These are phyloP conservation scores for Drosophila micromelanica DNA, from an alignment of 1,140 invertebrate species.

Conservation along the genomic window DNA sequence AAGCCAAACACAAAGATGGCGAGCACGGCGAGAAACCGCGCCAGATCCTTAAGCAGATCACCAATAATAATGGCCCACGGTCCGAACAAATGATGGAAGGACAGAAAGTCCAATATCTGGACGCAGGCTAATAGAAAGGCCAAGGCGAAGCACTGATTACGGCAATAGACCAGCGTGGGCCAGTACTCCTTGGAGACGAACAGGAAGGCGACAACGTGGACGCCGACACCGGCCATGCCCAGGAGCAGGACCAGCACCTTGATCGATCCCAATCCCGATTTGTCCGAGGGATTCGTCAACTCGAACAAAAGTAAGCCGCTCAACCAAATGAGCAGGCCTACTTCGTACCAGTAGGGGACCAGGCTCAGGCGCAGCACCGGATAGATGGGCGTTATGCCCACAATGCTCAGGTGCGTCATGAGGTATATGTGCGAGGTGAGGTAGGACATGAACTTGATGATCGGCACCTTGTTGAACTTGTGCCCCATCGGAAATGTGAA, in stretches of 20 bases:
- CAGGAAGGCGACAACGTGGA: conserved; percentile 93
- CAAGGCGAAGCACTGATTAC: conserved; percentile 98
- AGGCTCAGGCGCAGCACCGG: conserved; percentile 90
- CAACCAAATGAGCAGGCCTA: conserved; percentile 97
- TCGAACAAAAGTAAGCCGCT: conserved; percentile 98
- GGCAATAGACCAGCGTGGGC: conserved; percentile 94
- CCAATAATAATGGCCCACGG: conserved; percentile 98
- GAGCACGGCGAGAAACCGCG: conserved; percentile 97
- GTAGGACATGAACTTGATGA: conserved; percentile 99
- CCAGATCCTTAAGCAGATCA: conserved; percentile 95
- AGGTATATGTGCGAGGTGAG: conserved; percentile 99
- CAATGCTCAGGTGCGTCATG: conserved; percentile 95
- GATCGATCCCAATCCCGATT: conserved; percentile 96
- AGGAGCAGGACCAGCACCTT: conserved; percentile 96
- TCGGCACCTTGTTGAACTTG: conserved; percentile 97
- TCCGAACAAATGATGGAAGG: conserved; percentile 99
- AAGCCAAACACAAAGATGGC: conserved; percentile 99
- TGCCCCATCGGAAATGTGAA: conserved; percentile 98
- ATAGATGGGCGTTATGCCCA: conserved; percentile 95
- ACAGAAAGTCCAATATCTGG: conserved; percentile 97
- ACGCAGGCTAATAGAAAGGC: conserved; percentile 98
- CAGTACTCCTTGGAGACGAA: conserved; percentile 89
- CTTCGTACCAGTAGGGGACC: conserved; percentile 97
- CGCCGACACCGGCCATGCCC: conserved; percentile 95
- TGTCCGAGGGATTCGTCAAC: conserved; percentile 97